phyloP scores from a whole-genome alignment of 2,797 vertebrate species.

The Diplodus puntazzo region DNA sequence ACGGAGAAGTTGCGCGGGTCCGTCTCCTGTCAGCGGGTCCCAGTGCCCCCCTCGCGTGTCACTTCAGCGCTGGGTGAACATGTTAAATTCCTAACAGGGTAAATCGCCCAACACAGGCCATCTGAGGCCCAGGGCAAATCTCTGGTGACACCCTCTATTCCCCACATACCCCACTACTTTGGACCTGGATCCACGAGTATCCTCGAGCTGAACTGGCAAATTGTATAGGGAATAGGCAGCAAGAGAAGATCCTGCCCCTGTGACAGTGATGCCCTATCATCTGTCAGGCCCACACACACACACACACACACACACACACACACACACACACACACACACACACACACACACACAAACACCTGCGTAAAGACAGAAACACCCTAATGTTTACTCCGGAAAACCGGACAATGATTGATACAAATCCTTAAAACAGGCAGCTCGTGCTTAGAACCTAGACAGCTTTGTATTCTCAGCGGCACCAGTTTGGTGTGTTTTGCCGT shows the following conservation, averaged over 20 bases:
- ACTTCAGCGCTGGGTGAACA: conserved; percentile 81
- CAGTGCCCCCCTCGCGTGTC: conserved; percentile 81
- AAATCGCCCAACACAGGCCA: conserved; percentile 70
- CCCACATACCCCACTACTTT: conserved; percentile 57
- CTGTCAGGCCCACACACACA: conserved; percentile 52
- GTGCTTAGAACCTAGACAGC: conserved; percentile 6
- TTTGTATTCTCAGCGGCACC: conserved; percentile 10
- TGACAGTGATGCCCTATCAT: conserved; percentile 78
- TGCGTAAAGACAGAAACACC: conserved; percentile 37
- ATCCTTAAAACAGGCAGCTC: conserved; percentile 15
- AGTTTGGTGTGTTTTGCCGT: conserved; percentile 22
- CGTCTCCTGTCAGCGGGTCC: conserved; percentile 79
- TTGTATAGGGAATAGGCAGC: conserved; percentile 47
- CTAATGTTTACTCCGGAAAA: conserved; percentile 38
- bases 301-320: too few relatives aligned
- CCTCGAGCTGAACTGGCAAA: conserved; percentile 41
- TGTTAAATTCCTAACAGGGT: conserved; percentile 71
- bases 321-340: conserved; percentile 1
- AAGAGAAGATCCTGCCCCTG: conserved; percentile 58
- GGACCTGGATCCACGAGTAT: conserved; percentile 43
- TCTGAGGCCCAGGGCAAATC: conserved; percentile 73
- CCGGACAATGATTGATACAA: conserved; percentile 8
- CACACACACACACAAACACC: conserved; percentile 4
- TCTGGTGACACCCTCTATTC: conserved; percentile 76
- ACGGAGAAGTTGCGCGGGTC: conserved; percentile 68